A percentile compares a stretch with the other conserved stretches of the same genome.
phyloP scores from a whole-genome alignment of 2,797 vertebrate genomes.

The Crenichthys baileyi region DNA sequence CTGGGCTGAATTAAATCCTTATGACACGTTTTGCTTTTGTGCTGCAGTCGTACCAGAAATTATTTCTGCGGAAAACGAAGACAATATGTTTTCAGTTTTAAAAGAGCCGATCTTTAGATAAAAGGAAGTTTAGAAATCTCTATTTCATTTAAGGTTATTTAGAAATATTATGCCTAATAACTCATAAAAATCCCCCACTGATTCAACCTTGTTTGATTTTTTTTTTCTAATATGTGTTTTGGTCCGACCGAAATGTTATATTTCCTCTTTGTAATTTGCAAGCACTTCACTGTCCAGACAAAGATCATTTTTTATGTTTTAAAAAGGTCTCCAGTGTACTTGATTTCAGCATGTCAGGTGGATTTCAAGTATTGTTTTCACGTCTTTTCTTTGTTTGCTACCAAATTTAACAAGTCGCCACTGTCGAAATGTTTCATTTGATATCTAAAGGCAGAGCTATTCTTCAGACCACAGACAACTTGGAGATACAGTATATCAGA shows the following conservation, averaged over 20 bases:
- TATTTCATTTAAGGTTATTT: neutral
- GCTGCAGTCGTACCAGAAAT: constrained; percentile 30
- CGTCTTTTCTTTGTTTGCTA: neutral
- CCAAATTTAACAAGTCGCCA: neutral
- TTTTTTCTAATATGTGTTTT: constrained; percentile 1
- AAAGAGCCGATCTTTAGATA: neutral
- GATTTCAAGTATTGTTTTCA: neutral
- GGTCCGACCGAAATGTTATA: constrained; percentile 1
- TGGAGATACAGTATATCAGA: neutral
- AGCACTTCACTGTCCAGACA: neutral
- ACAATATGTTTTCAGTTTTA: constrained; percentile 23
- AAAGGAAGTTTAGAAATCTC: neutral
- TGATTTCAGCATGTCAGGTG: neutral
- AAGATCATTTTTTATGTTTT: constrained; percentile 11
- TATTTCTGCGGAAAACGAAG: constrained; percentile 25
- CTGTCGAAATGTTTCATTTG: neutral
- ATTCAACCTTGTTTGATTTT: constrained; percentile 6
- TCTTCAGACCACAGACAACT: constrained; percentile 5
- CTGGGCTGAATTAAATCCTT: constrained; percentile 11
- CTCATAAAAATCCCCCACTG: constrained; percentile 12
- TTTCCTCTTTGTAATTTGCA: constrained; percentile 8
- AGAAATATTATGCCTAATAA: neutral
- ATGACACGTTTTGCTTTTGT: constrained; percentile 16
- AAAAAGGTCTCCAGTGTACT: neutral
- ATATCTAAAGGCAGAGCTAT: neutral